A percentile compares a stretch with the other conserved stretches of the same genome.
These are phyloP conservation scores for Odobenus rosmarus DNA, from an alignment of 2,113 vertebrate species.

Conservation along the genomic window DNA sequence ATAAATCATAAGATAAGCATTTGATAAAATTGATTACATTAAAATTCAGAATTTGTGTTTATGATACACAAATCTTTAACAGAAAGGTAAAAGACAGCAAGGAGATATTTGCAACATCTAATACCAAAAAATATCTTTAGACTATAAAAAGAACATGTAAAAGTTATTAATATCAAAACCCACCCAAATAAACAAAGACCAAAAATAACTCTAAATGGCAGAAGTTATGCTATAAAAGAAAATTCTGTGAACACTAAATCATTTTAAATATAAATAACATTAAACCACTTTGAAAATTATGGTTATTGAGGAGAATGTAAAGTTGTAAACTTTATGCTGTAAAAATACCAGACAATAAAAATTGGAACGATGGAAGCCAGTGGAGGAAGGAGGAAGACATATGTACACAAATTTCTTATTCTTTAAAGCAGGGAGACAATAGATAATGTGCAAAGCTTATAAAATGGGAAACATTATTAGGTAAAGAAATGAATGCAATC, in stretches of 20 bases:
- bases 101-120: background rate
- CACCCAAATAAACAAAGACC: background rate
- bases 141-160: background rate
- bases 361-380: background rate
- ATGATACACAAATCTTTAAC: background rate
- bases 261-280: background rate
- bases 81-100: background rate
- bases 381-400: background rate
- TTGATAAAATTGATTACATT: background rate
- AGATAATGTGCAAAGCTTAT: background rate
- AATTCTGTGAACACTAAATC: background rate
- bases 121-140: background rate
- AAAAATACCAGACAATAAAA: background rate
- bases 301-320: background rate
- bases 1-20: background rate
- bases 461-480: background rate
- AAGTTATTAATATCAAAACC: background rate
- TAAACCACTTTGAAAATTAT: background rate
- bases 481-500: background rate
- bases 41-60: background rate
- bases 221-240: background rate
- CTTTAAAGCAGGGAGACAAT: background rate
- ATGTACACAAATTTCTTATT: background rate
- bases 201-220: background rate
- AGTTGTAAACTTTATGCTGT: background rate